These are phyloP conservation scores for Lateolabrax maculatus DNA, from an alignment of 2,797 vertebrate species.

Conservation along the genomic window DNA sequence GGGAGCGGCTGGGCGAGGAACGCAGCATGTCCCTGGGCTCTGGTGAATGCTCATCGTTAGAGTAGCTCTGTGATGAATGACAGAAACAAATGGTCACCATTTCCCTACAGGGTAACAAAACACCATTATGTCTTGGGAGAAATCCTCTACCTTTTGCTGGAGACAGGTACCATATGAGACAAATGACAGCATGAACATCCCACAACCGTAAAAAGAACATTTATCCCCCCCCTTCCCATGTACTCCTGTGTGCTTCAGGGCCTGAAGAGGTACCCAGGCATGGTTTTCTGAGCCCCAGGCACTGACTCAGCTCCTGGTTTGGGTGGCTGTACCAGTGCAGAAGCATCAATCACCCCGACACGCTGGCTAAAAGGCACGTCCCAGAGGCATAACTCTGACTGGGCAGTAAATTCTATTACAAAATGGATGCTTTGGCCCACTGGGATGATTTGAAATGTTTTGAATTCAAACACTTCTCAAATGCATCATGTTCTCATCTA, in stretches of 20 bases:
- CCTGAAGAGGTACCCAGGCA: conserved; percentile 35
- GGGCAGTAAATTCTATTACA: conserved; percentile 64
- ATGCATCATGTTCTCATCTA: conserved; percentile 29
- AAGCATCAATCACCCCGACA: conserved; percentile 72
- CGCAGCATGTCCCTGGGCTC: conserved; percentile 92
- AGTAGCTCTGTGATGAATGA: conserved; percentile 86
- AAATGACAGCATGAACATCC: conserved; percentile 47
- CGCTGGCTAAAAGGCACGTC: conserved; percentile 51
- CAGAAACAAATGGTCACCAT: conserved; percentile 40
- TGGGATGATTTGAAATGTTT: conserved; percentile 59
- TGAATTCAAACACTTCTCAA: conserved; percentile 42
- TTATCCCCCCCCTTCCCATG: conserved; percentile 25
- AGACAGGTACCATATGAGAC: conserved; percentile 36
- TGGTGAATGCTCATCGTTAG: conserved; percentile 89
- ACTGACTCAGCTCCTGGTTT: conserved; percentile 69
- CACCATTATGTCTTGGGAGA: conserved; percentile 25
- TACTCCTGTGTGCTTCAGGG: conserved; percentile 20
- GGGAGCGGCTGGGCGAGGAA: conserved; percentile 91
- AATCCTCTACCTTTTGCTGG: conserved; percentile 23
- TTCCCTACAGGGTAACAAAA: conserved; percentile 34
- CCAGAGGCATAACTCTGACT: conserved; percentile 57
- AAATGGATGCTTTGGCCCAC: conserved; percentile 54
- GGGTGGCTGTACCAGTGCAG: conserved; percentile 41
- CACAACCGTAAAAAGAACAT: conserved; percentile 55
- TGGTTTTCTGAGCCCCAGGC: conserved; percentile 45